phyloP scores from a whole-genome alignment of 2,797 vertebrate species.

The Arnoldichthys spilopterus region DNA sequence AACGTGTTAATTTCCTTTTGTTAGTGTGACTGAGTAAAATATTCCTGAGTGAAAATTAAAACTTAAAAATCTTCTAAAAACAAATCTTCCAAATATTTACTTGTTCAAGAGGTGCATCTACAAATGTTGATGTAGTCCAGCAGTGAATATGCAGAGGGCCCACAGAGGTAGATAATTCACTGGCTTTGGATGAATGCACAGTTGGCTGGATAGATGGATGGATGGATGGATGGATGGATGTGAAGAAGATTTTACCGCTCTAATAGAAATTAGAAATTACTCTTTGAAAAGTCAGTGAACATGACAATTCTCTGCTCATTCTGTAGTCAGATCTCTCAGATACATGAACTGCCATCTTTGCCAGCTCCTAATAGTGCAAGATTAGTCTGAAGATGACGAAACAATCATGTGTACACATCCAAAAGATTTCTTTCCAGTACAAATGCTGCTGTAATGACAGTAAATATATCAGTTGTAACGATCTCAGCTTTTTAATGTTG shows the following conservation, averaged over 20 bases:
- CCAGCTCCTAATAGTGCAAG: not conserved
- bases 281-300: conserved; percentile 19
- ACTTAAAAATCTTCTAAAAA: not conserved
- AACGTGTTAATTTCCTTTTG: no score
- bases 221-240: not conserved
- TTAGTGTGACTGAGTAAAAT: no score
- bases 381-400: not conserved
- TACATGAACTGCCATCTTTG: not conserved
- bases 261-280: conserved; percentile 28
- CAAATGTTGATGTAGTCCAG: not conserved
- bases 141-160: not conserved
- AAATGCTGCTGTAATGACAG: not conserved
- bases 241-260: not conserved
- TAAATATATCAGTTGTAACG: no score
- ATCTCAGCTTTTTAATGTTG: not conserved
- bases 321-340: not conserved
- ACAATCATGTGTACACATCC: not conserved
- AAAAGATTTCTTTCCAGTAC: not conserved
- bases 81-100: not conserved
- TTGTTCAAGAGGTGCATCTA: not conserved
- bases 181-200: not conserved
- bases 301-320: conserved; percentile 2
- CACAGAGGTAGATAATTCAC: not conserved
- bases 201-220: no score
- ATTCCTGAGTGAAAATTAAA: no score